Evolutionary conservation across 2,113 vertebrate species (phyloP).

Genomic region (Triplophysa rosa): DNA sequence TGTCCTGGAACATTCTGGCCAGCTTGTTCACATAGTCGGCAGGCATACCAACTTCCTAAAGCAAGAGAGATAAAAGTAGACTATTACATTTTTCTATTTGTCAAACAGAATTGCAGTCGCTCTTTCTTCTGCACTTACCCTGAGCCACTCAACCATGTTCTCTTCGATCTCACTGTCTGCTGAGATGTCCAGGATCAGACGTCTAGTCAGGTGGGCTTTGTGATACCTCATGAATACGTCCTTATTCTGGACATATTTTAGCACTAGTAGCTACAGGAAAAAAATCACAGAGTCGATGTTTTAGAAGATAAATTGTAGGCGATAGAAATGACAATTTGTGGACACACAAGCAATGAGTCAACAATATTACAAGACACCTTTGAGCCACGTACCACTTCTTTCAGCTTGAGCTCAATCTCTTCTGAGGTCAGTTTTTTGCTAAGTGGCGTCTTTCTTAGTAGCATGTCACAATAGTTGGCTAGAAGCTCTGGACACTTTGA

Average conservation of each 20-base stretch:
- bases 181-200: slow-evolving; percentile 97
- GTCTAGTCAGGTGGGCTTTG: slow-evolving; percentile 96
- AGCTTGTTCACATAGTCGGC: slow-evolving; percentile 99
- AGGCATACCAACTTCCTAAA: slow-evolving; percentile 98
- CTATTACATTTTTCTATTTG: background rate
- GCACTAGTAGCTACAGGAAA: slow-evolving; percentile 86
- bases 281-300: slow-evolving; percentile 40
- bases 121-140: slow-evolving; percentile 74
- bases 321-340: background rate
- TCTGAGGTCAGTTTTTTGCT: slow-evolving; percentile 99
- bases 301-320: background rate
- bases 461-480: slow-evolving; percentile 99
- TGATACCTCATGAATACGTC: slow-evolving; percentile 99
- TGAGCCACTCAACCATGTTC: slow-evolving; percentile 99
- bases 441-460: slow-evolving; percentile 95
- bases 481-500: slow-evolving; percentile 98
- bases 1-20: slow-evolving; percentile 99
- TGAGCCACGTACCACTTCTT: slow-evolving; percentile 89
- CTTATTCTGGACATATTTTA: slow-evolving; percentile 99
- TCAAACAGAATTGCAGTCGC: background rate
- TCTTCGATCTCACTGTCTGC: slow-evolving; percentile 99
- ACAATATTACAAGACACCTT: background rate
- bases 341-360: background rate
- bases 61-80: background rate
- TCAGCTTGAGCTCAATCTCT: slow-evolving; percentile 98